Conservation (phyloP, 2,888 invertebrate genomes). For the Tillus elongatus region DNA sequence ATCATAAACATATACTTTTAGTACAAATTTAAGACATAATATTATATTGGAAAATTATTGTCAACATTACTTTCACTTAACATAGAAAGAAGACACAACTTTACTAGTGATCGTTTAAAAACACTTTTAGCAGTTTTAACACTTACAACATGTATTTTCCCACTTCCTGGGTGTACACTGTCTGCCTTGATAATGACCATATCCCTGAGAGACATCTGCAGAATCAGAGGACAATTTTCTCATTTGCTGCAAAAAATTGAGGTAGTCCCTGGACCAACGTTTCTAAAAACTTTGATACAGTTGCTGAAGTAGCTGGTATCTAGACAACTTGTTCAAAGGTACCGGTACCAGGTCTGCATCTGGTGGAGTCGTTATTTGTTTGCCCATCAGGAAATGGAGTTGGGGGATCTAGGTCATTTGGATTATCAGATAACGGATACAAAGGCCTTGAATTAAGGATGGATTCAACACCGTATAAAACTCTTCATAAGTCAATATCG, state of each 20-base stretch:
- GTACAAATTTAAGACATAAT: too few relatives aligned
- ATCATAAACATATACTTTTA: too few relatives aligned
- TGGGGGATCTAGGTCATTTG: too few relatives aligned
- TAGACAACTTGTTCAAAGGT: slow-evolving; percentile 4
- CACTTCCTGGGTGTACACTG: slow-evolving; percentile 2
- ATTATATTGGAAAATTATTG: too few relatives aligned
- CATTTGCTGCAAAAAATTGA: background rate
- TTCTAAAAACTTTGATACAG: slow-evolving; percentile 4
- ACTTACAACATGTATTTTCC: too few relatives aligned
- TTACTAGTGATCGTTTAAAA: background rate
- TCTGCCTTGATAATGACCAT: slow-evolving; percentile 2
- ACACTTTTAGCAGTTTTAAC: slow-evolving; percentile 1
- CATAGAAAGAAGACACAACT: background rate
- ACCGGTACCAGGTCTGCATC: too few relatives aligned
- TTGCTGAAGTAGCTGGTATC: slow-evolving; percentile 3
- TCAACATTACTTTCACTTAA: too few relatives aligned
- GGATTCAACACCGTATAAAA: background rate
- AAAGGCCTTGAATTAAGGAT: too few relatives aligned
- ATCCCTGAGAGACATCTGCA: background rate
- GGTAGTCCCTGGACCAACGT: slow-evolving; percentile 1
- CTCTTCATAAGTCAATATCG: slow-evolving; percentile 4
- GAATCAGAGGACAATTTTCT: background rate
- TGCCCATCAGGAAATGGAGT: background rate
- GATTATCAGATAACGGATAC: too few relatives aligned
- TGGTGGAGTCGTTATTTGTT: background rate